phyloP scores from a whole-genome alignment of 2,888 invertebrate genomes.

The Arenicola marina region DNA sequence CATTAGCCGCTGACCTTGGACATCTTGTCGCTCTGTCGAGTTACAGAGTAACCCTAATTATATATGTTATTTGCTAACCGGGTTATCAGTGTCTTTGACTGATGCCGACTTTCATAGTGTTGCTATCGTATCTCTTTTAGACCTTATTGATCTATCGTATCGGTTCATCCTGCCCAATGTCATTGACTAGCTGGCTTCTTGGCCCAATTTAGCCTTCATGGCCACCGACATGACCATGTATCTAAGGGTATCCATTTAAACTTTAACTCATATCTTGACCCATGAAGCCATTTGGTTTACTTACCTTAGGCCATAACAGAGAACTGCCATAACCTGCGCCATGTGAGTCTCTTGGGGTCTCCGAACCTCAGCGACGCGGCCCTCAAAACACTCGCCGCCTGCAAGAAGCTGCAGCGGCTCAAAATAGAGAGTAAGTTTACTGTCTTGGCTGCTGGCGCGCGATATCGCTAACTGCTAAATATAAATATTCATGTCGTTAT shows the following conservation, averaged over 20 bases:
- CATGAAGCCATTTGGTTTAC: neutral
- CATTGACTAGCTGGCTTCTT: no score
- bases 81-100: no score
- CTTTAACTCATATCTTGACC: neutral
- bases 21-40: no score
- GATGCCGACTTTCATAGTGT: no score
- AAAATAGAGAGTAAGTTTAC: constrained; percentile 51
- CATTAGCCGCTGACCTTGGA: no score
- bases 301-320: constrained; percentile 41
- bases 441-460: neutral
- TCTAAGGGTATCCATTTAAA: neutral
- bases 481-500: neutral
- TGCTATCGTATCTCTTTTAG: no score
- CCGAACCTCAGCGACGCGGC: constrained; percentile 54
- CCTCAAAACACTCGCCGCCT: constrained; percentile 50
- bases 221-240: neutral
- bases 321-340: constrained; percentile 46
- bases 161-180: no score
- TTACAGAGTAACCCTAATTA: no score
- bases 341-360: constrained; percentile 55
- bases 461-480: neutral
- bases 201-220: no score
- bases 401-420: constrained; percentile 46
- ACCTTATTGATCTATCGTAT: no score
- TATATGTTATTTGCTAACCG: no score